phyloP scores from a whole-genome alignment of 2,888 invertebrate genomes.

The Lithophane leautieri region DNA sequence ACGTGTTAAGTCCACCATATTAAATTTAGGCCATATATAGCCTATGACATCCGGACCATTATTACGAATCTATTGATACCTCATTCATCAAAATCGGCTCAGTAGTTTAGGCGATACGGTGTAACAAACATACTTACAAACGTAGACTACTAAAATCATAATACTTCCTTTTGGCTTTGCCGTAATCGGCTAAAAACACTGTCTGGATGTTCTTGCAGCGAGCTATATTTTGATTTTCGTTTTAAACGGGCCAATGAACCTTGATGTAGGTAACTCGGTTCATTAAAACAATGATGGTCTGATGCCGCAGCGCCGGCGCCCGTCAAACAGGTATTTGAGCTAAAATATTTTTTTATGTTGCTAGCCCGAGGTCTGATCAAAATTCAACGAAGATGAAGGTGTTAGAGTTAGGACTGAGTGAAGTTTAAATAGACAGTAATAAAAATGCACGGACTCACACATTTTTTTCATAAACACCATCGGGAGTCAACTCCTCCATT shows the following conservation, averaged over 20 bases:
- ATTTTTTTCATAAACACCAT: constrained; percentile 84
- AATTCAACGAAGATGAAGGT: constrained; percentile 49
- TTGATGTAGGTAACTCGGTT: background rate
- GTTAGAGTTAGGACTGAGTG: constrained; percentile 29
- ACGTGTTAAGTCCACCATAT: no score
- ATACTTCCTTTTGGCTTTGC: no score
- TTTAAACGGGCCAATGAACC: constrained; percentile 8
- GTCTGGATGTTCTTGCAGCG: constrained; percentile 22
- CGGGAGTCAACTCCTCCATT: constrained; percentile 79
- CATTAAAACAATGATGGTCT: constrained; percentile 14
- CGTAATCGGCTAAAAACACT: background rate
- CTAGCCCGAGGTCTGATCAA: constrained; percentile 69
- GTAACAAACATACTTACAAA: no score
- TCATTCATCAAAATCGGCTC: no score
- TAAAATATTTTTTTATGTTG: constrained; percentile 33
- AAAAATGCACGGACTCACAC: constrained; percentile 88
- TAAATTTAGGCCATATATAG: no score
- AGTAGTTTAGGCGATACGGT: no score
- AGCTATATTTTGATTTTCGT: constrained; percentile 4
- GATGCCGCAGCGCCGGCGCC: constrained; percentile 1
- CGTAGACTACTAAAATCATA: no score
- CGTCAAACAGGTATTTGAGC: constrained; percentile 10
- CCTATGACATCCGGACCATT: no score
- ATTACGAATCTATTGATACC: no score
- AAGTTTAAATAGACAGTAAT: constrained; percentile 56